Percentiles rank a stretch among this genome's conserved stretches.
These are phyloP conservation scores for Creontiades dilutus DNA, from an alignment of 2,888 invertebrate species.

Conservation along the genomic window DNA sequence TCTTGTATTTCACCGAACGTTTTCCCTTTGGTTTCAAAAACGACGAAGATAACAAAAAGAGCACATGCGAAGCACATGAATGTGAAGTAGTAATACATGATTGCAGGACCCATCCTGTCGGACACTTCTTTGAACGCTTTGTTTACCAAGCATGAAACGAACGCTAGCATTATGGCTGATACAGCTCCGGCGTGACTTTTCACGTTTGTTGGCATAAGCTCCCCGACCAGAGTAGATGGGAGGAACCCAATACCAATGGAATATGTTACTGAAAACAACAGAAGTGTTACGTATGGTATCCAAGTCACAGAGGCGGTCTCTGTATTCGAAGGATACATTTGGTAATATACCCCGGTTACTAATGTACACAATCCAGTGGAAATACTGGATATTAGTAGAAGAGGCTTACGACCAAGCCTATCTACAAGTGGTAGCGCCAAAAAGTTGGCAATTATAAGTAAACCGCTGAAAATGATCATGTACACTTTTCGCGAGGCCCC, in stretches of 20 bases:
- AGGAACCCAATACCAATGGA: slow-evolving; percentile 81
- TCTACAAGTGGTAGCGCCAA: slow-evolving; percentile 74
- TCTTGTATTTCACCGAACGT: slow-evolving; percentile 75
- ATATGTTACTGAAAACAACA: slow-evolving; percentile 82
- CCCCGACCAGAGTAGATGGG: slow-evolving; percentile 75
- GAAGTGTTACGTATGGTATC: slow-evolving; percentile 80
- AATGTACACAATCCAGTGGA: slow-evolving; percentile 72
- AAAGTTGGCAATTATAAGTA: slow-evolving; percentile 74
- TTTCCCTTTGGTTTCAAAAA: slow-evolving; percentile 76
- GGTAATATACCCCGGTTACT: slow-evolving; percentile 74
- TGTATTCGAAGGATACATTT: slow-evolving; percentile 45
- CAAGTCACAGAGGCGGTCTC: slow-evolving; percentile 79
- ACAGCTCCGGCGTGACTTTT: slow-evolving; percentile 75
- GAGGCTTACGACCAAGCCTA: slow-evolving; percentile 74
- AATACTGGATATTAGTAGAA: slow-evolving; percentile 73
- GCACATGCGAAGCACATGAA: slow-evolving; percentile 71
- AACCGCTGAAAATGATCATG: slow-evolving; percentile 75
- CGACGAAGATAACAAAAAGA: slow-evolving; percentile 73
- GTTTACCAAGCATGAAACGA: slow-evolving; percentile 75
- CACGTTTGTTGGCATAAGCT: slow-evolving; percentile 75
- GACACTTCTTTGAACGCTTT: slow-evolving; percentile 74
- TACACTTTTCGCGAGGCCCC: slow-evolving; percentile 69
- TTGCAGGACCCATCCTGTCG: slow-evolving; percentile 69
- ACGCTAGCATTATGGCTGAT: slow-evolving; percentile 75
- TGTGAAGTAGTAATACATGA: slow-evolving; percentile 75